Evolutionary conservation across 2,113 vertebrate genomes (phyloP), one percentile per base, ranked within the genome.

Genomic region (Amphiprion percula): DNA sequence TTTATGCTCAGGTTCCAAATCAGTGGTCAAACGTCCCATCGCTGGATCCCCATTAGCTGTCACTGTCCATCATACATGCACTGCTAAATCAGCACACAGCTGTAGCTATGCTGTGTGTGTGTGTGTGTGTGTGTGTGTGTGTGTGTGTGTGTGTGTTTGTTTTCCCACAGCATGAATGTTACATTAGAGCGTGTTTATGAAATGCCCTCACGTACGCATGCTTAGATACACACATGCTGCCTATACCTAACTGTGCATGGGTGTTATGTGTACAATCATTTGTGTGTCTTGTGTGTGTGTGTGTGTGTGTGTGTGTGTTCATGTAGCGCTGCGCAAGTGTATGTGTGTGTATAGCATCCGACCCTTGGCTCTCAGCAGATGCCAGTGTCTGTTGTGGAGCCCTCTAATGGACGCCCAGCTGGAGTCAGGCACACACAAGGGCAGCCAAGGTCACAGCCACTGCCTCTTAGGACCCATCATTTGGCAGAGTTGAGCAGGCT

Each of bases 371-470:
- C 92, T 81, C 92, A 92, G 88, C 87, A 90, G 92, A 86, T 85
- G 84, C 90, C 87, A 84, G 91, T 82, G 91, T 92, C 92, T 94
- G 93, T 92, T 94, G 89, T 90, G 80, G 89, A 91, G 90, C 80
- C 91, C 90, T 93, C 88, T 93, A 93, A 94, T 94, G 92, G 93
- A 92, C 23, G 85, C 93, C 90, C 90, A 94, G 92, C 90, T 93
- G 91, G 93, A 94, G 88, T 87, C 83, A 87, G 83, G 83, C 90
- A 84, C 82, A 88, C 86, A 83, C 90, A 93, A 93, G 90, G 91
- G 92, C 92, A 93, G 90, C 87, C 93, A 94, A 94, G 90, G 92
- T 92, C 91, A 92, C 52, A 86, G 74, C 74, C 81, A 67, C 71
- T 83, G 87, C 92, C 86, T 87, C 89, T 78, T 24, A 87, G 88